Evolutionary conservation across 2,888 invertebrate species (phyloP), one percentile per base, ranked within the genome.

Genomic region (Drosophila acutilabella): DNA sequence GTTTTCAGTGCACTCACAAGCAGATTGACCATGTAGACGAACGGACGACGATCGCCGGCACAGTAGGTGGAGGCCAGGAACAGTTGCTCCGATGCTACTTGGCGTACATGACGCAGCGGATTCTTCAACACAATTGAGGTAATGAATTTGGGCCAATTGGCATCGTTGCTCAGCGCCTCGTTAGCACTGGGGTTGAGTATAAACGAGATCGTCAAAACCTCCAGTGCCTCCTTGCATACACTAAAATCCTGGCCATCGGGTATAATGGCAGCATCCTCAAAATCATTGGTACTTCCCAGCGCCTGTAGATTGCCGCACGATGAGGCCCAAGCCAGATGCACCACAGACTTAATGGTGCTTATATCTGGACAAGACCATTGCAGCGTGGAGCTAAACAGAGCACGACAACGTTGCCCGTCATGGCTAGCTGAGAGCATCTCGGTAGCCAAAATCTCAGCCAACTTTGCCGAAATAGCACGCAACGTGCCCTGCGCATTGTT

Each of bases 141-240:
- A 56, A 98, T 95, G 88, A 98, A 97, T 62, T 96, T 95, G 80
- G 97, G 96, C 97, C 97, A 98, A 93, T 96, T 95, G 68, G 95
- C 93, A 88, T 98, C 97, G 84, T 95, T 95, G 73, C 97, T 95
- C 26, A 98, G 93, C 30, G 95, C 94, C 83, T 98, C 97, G 74
- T 98, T 93, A 59, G 96, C 96, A 59, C 95, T 95, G n/a, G 97
- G 97, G 92, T 97, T 98, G 52, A 99, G 93, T 51, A 98, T 96
- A 91, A 98, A 94, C 77, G 97, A 96, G 77, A 98, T 95, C 53
- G 98, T 97, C 71, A 99, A 93, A 71, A 98, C 96, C 93, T 99
- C 98, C 91, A 99, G 93, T 51, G 98, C 97, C 93, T 98, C 98
- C 84, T 97, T 96, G 88, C 97, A 97, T 89, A 97, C 96, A 93